Evolutionary conservation across 2,888 invertebrate species (phyloP).

Genomic region (Parnassius mnemosyne): DNA sequence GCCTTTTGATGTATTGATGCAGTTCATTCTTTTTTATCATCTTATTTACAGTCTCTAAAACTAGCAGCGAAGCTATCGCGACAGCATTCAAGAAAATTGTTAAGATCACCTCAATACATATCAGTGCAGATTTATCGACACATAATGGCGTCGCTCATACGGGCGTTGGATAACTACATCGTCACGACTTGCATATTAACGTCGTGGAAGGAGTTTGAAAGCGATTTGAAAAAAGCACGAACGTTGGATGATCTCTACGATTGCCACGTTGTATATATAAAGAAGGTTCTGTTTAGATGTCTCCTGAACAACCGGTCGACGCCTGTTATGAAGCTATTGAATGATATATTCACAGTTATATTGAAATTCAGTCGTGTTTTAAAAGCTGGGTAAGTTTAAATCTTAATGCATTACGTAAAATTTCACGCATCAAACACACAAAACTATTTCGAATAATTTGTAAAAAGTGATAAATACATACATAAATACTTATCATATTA

Average conservation of each 20-base stretch:
- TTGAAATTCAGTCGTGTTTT: constrained; percentile 85
- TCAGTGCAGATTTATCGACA: constrained; percentile 86
- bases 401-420: background rate
- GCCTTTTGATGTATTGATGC: no score
- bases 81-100: constrained; percentile 68
- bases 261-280: constrained; percentile 87
- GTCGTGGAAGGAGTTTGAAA: constrained; percentile 88
- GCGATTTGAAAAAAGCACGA: constrained; percentile 82
- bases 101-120: constrained; percentile 84
- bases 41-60: constrained; percentile 79
- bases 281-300: constrained; percentile 87
- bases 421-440: background rate
- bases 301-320: constrained; percentile 85
- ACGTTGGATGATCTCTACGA: constrained; percentile 87
- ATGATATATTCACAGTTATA: constrained; percentile 86
- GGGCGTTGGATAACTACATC: constrained; percentile 88
- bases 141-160: constrained; percentile 87
- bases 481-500: no score
- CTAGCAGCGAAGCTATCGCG: constrained; percentile 75
- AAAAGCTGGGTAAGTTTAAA: constrained; percentile 63
- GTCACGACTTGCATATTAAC: constrained; percentile 87
- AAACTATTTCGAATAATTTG: background rate
- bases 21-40: background rate
- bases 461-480: no score
- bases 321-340: constrained; percentile 84